Evolutionary conservation across 2,113 vertebrate species (phyloP).

Genomic region (Anthoscopus minutus): DNA sequence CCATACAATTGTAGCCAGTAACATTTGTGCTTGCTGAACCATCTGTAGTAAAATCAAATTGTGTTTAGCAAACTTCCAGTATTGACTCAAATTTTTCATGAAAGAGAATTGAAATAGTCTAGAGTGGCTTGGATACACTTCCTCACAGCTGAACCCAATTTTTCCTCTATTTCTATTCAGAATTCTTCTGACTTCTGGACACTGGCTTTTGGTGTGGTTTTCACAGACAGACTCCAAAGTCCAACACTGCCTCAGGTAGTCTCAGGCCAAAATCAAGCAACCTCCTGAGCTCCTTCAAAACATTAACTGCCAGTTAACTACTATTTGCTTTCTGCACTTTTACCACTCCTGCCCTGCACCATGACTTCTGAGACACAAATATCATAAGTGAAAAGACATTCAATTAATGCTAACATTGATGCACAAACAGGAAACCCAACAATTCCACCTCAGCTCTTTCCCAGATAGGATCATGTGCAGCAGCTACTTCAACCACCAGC

Average conservation of each 20-base stretch:
- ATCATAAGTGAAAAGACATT: background rate
- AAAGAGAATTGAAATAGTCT: background rate
- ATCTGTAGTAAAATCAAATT: background rate
- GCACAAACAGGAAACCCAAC: background rate
- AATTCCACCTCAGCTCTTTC: background rate
- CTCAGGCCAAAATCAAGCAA: background rate
- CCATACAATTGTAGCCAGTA: background rate
- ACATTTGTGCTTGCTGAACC: background rate
- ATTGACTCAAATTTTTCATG: background rate
- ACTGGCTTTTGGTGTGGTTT: background rate
- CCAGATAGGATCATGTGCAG: background rate
- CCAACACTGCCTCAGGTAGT: background rate
- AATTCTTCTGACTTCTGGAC: background rate
- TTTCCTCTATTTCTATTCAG: background rate
- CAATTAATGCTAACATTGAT: background rate
- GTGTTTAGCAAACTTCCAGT: background rate
- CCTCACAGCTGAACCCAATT: background rate
- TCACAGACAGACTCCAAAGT: background rate
- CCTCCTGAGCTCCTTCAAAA: background rate
- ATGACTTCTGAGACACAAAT: background rate
- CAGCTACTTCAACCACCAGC: background rate
- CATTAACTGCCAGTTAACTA: background rate
- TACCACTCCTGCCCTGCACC: background rate
- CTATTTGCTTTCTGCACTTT: background rate
- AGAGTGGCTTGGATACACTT: background rate